A percentile compares a stretch with the other conserved stretches of the same genome.
Evolutionary conservation across 2,113 vertebrate genomes (phyloP).

Genomic region (Podiceps cristatus): DNA sequence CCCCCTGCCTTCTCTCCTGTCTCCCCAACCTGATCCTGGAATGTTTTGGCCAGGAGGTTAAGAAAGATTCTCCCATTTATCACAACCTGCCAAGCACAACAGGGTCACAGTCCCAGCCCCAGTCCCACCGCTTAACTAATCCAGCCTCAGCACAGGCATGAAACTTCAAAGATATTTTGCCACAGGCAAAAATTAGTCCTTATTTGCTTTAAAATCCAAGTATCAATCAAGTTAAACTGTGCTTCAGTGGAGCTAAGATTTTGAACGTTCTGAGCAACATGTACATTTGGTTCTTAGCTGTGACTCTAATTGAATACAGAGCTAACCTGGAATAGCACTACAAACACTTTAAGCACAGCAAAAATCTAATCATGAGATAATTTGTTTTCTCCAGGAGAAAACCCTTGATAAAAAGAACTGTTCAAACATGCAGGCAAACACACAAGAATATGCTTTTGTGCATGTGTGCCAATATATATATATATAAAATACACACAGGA

Average conservation of each 20-base stretch:
- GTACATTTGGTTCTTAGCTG: constrained; percentile 4
- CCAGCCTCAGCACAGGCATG: constrained; percentile 43
- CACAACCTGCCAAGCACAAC: constrained; percentile 77
- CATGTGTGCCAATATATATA: neutral
- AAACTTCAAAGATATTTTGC: constrained; percentile 77
- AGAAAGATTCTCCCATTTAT: constrained; percentile 78
- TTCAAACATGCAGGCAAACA: neutral
- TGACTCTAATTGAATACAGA: constrained; percentile 32
- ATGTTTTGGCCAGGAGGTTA: constrained; percentile 77
- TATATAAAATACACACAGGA: neutral
- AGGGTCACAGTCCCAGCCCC: constrained; percentile 65
- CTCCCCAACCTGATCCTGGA: constrained; percentile 65
- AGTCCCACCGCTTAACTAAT: constrained; percentile 64
- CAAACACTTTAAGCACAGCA: neutral
- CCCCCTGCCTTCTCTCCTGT: neutral
- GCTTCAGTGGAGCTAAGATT: constrained; percentile 5
- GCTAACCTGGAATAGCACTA: neutral
- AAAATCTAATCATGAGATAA: neutral
- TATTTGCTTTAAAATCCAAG: constrained; percentile 72
- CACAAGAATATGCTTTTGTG: neutral
- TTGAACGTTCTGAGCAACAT: neutral
- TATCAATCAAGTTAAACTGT: constrained; percentile 72
- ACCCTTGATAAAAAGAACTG: neutral
- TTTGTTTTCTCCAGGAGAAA: neutral
- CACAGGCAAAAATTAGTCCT: constrained; percentile 69